Base-by-base conservation (phyloP, 2,797 vertebrate genomes). In the Helarctos malayanus region DNA sequence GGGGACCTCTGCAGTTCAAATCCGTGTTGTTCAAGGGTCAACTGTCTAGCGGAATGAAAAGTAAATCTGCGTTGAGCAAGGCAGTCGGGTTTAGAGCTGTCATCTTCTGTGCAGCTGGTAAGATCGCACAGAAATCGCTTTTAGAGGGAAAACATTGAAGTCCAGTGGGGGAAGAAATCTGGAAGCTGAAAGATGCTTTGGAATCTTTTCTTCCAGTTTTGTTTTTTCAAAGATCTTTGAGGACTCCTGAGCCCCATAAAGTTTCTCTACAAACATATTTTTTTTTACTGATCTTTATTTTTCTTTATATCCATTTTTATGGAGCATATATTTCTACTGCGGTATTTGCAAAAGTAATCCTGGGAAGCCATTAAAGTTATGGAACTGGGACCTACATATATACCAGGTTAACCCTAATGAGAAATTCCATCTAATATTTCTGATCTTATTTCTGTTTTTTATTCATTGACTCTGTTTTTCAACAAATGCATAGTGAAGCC, bases 291-390 rank as follows among this genome's bases (percentile, higher is more conserved):
- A 79, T 93, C 25, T 47, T 69, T 91, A 68, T 59, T 95, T 90
- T 93, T 27, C 73, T 96, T 91, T 94, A 65, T 93, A 49, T 83
- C 52, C 35, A 12, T 76, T 89, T 92, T 80, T 89, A 84, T 80
- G 35, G 56, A 76, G 23, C 3, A 23, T 45, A 14, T 93, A 75
- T 85, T 91, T 93, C 82, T 76, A 27, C 35, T 32, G 18, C 73
- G 25, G 25, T 68, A 21, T 86, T 91, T 92, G 78, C 35, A 47
- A 81, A 75, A 21, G 47, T 7, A 65, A 19, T 78, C 38, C 54
- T 69, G n/a, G 19, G 11, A 35, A 27, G 1, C 25, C 38, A 45
- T 71, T 85, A 82, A 75, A 5, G 7, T 89, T 89, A 82, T 7
- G 29, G 12, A 73, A 23, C n/a, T 57, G n/a, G 16, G n/a, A 82